Evolutionary conservation across 2,797 vertebrate genomes (phyloP).

Genomic region (Rhabdomys pumilio): DNA sequence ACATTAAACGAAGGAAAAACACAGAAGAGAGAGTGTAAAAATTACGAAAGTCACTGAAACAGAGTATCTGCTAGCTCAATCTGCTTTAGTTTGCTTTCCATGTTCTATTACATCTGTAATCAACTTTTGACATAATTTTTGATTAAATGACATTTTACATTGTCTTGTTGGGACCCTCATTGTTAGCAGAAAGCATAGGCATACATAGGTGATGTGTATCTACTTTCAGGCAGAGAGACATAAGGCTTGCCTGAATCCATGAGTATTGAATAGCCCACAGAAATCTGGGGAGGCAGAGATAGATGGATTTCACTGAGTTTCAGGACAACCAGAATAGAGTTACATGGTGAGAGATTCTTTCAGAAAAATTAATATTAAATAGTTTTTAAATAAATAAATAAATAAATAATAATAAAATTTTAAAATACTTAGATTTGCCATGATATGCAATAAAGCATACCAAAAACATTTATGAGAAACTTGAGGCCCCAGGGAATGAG

Average conservation of each 20-base stretch:
- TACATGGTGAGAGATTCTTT: not conserved
- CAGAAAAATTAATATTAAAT: not conserved
- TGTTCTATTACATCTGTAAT: not conserved
- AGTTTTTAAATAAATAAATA: not conserved
- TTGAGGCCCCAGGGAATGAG: not conserved
- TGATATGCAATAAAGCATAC: not conserved
- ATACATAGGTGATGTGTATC: too few species aligned
- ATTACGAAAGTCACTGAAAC: too few species aligned
- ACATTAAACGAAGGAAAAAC: not conserved
- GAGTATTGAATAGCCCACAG: not conserved
- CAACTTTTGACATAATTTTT: not conserved
- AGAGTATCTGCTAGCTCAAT: not conserved
- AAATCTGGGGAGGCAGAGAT: not conserved
- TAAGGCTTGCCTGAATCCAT: not conserved
- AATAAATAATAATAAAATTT: not conserved
- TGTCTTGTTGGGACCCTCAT: not conserved
- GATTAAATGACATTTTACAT: not conserved
- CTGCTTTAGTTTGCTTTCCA: not conserved
- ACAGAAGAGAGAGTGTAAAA: not conserved
- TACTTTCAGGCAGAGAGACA: not conserved
- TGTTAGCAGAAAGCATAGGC: not conserved
- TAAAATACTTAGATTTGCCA: not conserved
- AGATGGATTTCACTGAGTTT: not conserved
- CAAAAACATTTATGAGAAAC: not conserved
- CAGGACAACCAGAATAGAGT: not conserved